Conservation (phyloP, 2,113 vertebrate genomes). For the Rhea americana region DNA sequence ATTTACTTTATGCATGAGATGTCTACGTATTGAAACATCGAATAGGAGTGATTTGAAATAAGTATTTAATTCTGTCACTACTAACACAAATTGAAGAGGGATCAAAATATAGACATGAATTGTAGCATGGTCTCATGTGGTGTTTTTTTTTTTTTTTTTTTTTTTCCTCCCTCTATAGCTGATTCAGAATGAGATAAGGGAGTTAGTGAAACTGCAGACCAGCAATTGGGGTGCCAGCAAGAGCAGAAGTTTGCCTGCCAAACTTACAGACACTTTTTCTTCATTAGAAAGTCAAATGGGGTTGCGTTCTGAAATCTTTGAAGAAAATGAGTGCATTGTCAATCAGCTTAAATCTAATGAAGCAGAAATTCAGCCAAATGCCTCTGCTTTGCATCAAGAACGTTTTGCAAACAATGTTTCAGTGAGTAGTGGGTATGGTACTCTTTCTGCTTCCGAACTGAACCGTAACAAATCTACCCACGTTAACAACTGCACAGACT, state of each 20-base stretch:
- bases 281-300: slow-evolving; percentile 66
- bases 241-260: slow-evolving; percentile 20
- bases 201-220: slow-evolving; percentile 85
- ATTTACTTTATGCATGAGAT: slow-evolving; percentile 52
- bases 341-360: slow-evolving; percentile 58
- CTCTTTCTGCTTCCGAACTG: slow-evolving; percentile 78
- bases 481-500: not conserved
- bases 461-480: slow-evolving; percentile 14
- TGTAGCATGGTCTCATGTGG: not conserved
- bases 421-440: slow-evolving; percentile 88
- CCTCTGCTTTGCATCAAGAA: slow-evolving; percentile 23
- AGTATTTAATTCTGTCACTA: not conserved
- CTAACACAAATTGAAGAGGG: not conserved
- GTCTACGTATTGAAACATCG: not conserved
- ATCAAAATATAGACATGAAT: fast-evolving
- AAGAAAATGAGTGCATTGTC: slow-evolving; percentile 67
- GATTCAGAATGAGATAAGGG: slow-evolving; percentile 94
- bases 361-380: slow-evolving; percentile 42
- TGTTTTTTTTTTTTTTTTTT: not conserved
- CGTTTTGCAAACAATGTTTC: slow-evolving; percentile 70
- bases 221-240: not conserved
- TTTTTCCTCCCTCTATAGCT: slow-evolving; percentile 73
- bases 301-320: slow-evolving; percentile 62
- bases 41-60: not conserved
- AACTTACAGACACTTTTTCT: slow-evolving; percentile 32